Percentiles rank a stretch among this genome's conserved stretches.
phyloP scores from a whole-genome alignment of 2,797 vertebrate genomes.

The Chaenodraco wilsoni region DNA sequence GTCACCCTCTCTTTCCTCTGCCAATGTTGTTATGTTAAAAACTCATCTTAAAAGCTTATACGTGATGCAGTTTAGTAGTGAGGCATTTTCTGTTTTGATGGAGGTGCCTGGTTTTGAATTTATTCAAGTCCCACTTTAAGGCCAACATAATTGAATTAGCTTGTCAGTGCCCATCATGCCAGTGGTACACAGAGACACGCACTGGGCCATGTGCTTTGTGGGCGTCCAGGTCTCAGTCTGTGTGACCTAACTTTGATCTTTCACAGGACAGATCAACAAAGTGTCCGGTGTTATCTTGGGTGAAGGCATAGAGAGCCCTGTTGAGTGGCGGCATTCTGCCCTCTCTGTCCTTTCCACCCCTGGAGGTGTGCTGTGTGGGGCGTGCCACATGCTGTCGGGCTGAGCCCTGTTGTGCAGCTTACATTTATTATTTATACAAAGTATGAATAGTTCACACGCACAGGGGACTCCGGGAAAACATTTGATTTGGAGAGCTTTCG shows the following conservation, averaged over 20 bases:
- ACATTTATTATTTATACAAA: constrained; percentile 71
- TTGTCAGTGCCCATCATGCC: neutral
- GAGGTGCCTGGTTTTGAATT: neutral
- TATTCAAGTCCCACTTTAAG: neutral
- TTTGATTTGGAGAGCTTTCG: constrained; percentile 53
- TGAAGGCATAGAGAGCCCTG: constrained; percentile 47
- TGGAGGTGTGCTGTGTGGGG: constrained; percentile 41
- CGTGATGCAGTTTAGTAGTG: neutral
- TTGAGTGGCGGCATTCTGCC: constrained; percentile 56
- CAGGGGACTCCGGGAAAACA: constrained; percentile 22
- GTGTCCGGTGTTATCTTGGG: constrained; percentile 25
- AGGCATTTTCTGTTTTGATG: neutral
- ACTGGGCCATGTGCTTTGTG: neutral
- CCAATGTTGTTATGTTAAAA: neutral
- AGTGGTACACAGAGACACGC: neutral
- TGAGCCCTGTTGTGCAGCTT: constrained; percentile 44
- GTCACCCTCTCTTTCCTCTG: neutral
- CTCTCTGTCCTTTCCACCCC: constrained; percentile 61
- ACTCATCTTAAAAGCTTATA: neutral
- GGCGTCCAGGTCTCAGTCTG: constrained; percentile 14
- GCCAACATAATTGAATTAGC: neutral
- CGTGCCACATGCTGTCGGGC: constrained; percentile 43
- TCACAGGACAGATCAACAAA: constrained; percentile 53
- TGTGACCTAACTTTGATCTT: constrained; percentile 73
- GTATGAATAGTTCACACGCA: constrained; percentile 46